Percentiles rank a stretch among this genome's conserved stretches.
These are phyloP conservation scores for Myopa testacea DNA, from an alignment of 2,888 invertebrate genomes.

Conservation along the genomic window DNA sequence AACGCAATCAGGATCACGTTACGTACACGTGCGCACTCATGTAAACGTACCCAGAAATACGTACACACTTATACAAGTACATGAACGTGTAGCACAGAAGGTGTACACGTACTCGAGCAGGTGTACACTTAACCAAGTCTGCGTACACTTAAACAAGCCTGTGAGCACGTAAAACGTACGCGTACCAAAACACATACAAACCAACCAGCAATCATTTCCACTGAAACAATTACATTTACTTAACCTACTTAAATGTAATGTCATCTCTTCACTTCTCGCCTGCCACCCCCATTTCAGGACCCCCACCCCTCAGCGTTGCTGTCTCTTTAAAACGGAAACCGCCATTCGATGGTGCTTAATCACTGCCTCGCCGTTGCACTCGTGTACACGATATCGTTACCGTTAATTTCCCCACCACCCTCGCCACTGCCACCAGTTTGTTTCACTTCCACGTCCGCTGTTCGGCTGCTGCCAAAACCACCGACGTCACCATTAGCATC, in stretches of 20 bases:
- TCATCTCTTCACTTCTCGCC: background rate
- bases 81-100: too few species aligned
- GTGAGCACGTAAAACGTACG: too few species aligned
- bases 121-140: too few species aligned
- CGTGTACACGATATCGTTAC: conserved; percentile 42
- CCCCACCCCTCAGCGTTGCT: background rate
- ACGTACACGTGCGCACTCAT: too few species aligned
- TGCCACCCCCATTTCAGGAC: background rate
- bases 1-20: too few species aligned
- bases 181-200: background rate
- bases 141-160: too few species aligned
- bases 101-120: too few species aligned
- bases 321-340: conserved; percentile 50
- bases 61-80: too few species aligned
- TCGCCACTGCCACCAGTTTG: background rate
- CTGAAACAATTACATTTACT: background rate
- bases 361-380: conserved; percentile 50
- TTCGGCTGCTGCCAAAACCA: background rate
- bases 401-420: conserved; percentile 40
- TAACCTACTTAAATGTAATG: background rate
- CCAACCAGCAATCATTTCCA: background rate
- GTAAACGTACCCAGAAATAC: too few species aligned
- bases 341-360: conserved; percentile 53
- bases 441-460: conserved; percentile 30
- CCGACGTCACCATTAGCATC: conserved; percentile 35